A percentile compares a stretch with the other conserved stretches of the same genome.
Evolutionary conservation across 2,797 vertebrate genomes (phyloP).

Genomic region (Acanthurus leucopareius): DNA sequence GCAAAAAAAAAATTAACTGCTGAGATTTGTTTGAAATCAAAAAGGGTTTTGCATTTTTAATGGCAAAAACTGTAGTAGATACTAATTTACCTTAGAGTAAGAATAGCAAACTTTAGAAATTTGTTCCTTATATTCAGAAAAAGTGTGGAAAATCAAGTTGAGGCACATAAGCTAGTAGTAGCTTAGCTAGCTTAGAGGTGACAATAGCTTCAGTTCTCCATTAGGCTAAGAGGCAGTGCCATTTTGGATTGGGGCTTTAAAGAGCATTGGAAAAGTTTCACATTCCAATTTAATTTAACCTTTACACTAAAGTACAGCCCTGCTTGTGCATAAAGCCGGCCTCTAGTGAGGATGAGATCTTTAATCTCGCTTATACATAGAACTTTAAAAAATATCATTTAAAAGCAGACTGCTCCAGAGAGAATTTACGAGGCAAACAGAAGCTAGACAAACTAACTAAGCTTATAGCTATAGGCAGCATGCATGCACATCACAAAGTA

Average conservation of each 20-base stretch:
- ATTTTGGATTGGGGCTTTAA: slow-evolving; percentile 60
- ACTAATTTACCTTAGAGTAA: not conserved
- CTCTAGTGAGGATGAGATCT: slow-evolving; percentile 39
- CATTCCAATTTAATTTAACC: slow-evolving; percentile 53
- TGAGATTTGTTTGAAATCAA: not conserved
- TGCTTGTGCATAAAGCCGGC: slow-evolving; percentile 24
- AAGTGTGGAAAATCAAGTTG: not conserved
- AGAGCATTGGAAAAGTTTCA: slow-evolving; percentile 49
- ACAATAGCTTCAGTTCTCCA: not conserved
- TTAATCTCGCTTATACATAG: slow-evolving; percentile 60
- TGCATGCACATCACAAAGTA: slow-evolving; percentile 82
- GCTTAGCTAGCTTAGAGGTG: not conserved
- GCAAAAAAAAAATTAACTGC: not conserved
- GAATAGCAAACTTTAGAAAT: not conserved
- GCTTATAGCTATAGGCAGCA: slow-evolving; percentile 83
- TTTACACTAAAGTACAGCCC: slow-evolving; percentile 25
- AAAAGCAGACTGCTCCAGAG: slow-evolving; percentile 60
- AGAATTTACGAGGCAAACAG: slow-evolving; percentile 69
- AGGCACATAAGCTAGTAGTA: not conserved
- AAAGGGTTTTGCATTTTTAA: not conserved
- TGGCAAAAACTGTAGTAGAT: slow-evolving; percentile 1
- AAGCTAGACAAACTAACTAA: slow-evolving; percentile 79
- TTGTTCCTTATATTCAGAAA: not conserved
- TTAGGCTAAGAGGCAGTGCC: not conserved
- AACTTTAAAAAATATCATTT: slow-evolving; percentile 47